Evolutionary conservation across 2,797 vertebrate species (phyloP), one percentile per base, ranked within the genome.

Genomic region (Mycteria americana): DNA sequence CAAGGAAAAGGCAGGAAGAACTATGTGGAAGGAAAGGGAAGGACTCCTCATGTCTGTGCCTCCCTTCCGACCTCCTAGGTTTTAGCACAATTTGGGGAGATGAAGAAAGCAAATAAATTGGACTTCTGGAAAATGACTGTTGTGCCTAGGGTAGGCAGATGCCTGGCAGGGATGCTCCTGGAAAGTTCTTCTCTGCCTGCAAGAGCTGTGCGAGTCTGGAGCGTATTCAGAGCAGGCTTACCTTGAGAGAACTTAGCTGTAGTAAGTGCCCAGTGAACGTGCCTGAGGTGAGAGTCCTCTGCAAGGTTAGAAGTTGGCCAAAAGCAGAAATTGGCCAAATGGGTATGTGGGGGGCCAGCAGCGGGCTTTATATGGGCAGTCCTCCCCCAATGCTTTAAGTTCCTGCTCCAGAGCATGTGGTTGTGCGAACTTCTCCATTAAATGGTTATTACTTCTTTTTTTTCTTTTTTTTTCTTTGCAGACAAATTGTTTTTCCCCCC

Each of bases 401-500:
- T 83, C 37, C 53, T 89, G 17, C 39, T 76, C 22, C 22, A 62
- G 73, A 86, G 41, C 23, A 45, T 59, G 60, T 54, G 67, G 41
- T 69, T 95, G 54, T 91, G 64, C 92, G 79, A 93, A 84, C 31
- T 33, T 91, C 91, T 91, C 54, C 50, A 51, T 88, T 80, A 84
- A 72, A 89, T n/a, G 13, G 18, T 72, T 95, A 56, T 88, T 81
- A 24, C 25, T 25, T 35, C 16, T 73, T 74, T 57, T 43, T 25
- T 51, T 27, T 45, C 27, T 56, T 46, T 67, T 60, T 37, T 24
- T 35, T 46, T n/a, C 37, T 67, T 27, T 75, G 16, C 69, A 95
- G 94, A 90, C 86, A 94, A 95, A 91, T 94, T 87, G 60, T 18
- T 94, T 92, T 54, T 11, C 43, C 91, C 68, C 72, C 54, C 23